These are phyloP conservation scores for Alcedo atthis DNA, from an alignment of 2,797 vertebrate genomes.

Conservation along the genomic window DNA sequence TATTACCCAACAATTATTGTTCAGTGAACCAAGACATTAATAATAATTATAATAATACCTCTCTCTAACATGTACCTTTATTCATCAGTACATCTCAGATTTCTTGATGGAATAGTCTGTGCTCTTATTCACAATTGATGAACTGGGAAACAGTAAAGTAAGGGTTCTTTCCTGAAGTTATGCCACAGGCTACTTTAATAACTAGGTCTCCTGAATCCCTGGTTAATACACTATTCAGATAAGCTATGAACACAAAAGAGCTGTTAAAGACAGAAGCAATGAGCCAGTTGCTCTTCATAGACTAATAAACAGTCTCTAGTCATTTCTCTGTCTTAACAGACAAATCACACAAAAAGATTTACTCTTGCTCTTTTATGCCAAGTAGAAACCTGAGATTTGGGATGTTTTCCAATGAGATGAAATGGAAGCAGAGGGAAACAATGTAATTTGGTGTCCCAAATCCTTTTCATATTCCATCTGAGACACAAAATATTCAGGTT, in stretches of 20 bases:
- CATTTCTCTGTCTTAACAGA: neutral
- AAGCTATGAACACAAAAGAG: constrained; percentile 4
- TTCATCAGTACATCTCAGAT: neutral
- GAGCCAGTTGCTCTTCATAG: constrained; percentile 10
- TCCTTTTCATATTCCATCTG: neutral
- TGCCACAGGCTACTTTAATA: neutral
- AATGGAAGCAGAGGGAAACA: constrained; percentile 10
- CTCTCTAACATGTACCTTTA: neutral
- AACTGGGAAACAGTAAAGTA: neutral
- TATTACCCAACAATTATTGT: neutral
- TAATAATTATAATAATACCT: neutral
- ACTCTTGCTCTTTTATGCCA: neutral
- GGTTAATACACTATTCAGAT: neutral
- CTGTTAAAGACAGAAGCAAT: neutral
- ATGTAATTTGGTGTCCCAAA: neutral
- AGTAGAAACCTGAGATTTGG: constrained; percentile 23
- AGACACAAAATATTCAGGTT: neutral
- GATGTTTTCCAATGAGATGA: neutral
- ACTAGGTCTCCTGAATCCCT: neutral
- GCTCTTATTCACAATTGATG: neutral
- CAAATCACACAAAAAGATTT: neutral
- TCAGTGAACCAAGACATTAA: neutral
- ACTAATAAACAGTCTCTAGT: constrained; percentile 7
- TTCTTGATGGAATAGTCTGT: neutral
- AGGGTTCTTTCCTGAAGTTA: neutral